Percentiles rank a stretch among this genome's conserved stretches.
These are phyloP conservation scores for Bergia puertoricense DNA, from an alignment of 92 coral and sea anemone species.

Conservation along the genomic window DNA sequence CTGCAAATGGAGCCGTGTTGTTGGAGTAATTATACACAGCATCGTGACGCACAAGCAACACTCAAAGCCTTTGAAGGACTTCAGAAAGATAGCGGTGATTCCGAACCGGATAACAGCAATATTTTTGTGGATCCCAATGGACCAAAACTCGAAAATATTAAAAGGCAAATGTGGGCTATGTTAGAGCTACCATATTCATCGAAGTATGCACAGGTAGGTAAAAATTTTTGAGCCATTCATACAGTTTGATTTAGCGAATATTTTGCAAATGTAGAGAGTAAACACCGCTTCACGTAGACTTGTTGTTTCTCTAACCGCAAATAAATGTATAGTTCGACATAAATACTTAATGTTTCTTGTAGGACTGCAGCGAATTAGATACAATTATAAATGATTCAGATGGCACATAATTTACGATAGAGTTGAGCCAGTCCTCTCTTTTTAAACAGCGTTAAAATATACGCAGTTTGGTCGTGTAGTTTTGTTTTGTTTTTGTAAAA, in stretches of 20 bases:
- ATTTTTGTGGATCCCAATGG: slow-evolving; percentile 51
- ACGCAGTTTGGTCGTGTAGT: background rate
- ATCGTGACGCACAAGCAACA: slow-evolving; percentile 93
- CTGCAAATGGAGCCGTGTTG: slow-evolving; percentile 99
- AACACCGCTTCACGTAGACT: slow-evolving; percentile 25
- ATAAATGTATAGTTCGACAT: slow-evolving; percentile 23
- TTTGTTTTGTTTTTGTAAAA: background rate
- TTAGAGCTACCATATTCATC: slow-evolving; percentile 96
- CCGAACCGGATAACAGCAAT: slow-evolving; percentile 74
- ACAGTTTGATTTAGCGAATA: slow-evolving; percentile 14
- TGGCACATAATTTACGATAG: background rate
- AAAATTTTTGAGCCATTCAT: background rate
- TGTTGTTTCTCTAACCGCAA: slow-evolving; percentile 30
- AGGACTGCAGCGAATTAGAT: background rate
- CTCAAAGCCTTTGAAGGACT: slow-evolving; percentile 90
- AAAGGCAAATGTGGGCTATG: slow-evolving; percentile 81
- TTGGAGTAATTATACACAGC: slow-evolving; percentile 98
- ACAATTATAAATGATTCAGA: background rate
- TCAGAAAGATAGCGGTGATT: slow-evolving; percentile 82
- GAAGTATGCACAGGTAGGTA: slow-evolving; percentile 93
- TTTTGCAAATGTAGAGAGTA: slow-evolving; percentile 26
- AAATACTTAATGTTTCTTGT: background rate
- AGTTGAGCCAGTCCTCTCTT: background rate
- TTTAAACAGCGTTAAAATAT: background rate
- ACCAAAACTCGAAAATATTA: slow-evolving; percentile 47